Evolutionary conservation across 2,797 vertebrate species (phyloP).

Genomic region (Dicrostonyx torquatus): DNA sequence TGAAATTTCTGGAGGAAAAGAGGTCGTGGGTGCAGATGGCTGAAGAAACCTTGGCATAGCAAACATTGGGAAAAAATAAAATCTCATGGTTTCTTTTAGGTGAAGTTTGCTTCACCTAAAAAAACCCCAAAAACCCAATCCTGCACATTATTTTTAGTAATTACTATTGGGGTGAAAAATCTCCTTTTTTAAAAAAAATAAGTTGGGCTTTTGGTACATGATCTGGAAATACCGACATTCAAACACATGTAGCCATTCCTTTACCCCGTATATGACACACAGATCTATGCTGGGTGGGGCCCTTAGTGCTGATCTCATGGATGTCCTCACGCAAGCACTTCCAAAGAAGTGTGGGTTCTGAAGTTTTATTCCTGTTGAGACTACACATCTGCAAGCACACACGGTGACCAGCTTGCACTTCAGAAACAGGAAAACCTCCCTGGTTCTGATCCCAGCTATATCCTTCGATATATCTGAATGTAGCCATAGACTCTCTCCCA

Average conservation of each 20-base stretch:
- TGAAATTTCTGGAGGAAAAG: background rate
- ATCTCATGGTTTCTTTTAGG: background rate
- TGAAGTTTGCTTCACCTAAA: background rate
- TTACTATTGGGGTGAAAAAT: background rate
- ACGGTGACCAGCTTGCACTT: background rate
- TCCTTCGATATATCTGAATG: too few species aligned
- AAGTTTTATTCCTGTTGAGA: background rate
- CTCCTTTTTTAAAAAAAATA: background rate
- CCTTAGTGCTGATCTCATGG: too few species aligned
- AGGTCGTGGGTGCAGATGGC: background rate
- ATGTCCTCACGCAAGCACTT: accelerated
- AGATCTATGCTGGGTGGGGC: background rate
- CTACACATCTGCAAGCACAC: background rate
- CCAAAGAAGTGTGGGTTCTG: background rate
- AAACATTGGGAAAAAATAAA: background rate
- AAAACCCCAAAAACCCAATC: background rate
- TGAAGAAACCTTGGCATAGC: background rate
- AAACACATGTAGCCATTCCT: background rate
- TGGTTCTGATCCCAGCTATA: background rate
- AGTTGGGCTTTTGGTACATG: background rate
- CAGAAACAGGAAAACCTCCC: background rate
- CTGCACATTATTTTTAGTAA: background rate
- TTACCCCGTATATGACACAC: background rate
- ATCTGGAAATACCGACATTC: background rate
- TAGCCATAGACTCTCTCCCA: background rate